Evolutionary conservation across 2,797 vertebrate species (phyloP).

Genomic region (Pangasius djambal): DNA sequence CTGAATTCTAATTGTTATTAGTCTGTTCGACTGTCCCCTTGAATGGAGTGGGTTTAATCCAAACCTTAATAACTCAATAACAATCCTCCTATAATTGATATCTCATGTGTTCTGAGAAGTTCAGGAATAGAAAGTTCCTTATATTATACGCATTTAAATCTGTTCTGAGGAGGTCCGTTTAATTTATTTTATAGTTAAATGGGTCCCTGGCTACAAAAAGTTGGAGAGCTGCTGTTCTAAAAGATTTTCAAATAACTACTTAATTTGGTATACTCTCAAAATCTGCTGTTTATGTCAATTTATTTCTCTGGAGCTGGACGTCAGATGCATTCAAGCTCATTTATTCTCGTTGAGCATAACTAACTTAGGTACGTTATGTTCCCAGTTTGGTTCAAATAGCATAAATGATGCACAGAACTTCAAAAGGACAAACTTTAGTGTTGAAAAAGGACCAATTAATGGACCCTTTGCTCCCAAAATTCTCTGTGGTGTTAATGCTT

Average conservation of each 20-base stretch:
- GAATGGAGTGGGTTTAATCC: not conserved
- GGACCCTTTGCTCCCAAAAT: not conserved
- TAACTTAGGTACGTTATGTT: not conserved
- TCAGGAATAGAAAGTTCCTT: not conserved
- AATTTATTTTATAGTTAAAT: not conserved
- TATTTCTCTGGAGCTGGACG: not conserved
- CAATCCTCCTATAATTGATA: not conserved
- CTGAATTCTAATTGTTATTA: not conserved
- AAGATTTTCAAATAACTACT: not conserved
- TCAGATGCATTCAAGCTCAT: not conserved
- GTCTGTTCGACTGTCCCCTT: not conserved
- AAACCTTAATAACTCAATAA: not conserved
- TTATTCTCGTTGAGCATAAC: not conserved
- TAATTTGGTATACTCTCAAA: not conserved
- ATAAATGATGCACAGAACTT: not conserved
- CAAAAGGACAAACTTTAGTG: not conserved
- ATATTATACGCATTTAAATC: not conserved
- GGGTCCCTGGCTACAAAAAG: not conserved
- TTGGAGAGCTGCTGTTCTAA: not conserved
- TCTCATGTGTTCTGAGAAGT: not conserved
- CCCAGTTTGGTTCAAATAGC: not conserved
- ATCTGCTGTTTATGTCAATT: not conserved
- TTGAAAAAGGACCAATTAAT: slow-evolving; percentile 2
- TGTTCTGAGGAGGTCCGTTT: not conserved
- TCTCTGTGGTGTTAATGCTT: not conserved